These are phyloP conservation scores for Nesogale talazaci DNA, from an alignment of 2,113 vertebrate genomes.

Conservation along the genomic window DNA sequence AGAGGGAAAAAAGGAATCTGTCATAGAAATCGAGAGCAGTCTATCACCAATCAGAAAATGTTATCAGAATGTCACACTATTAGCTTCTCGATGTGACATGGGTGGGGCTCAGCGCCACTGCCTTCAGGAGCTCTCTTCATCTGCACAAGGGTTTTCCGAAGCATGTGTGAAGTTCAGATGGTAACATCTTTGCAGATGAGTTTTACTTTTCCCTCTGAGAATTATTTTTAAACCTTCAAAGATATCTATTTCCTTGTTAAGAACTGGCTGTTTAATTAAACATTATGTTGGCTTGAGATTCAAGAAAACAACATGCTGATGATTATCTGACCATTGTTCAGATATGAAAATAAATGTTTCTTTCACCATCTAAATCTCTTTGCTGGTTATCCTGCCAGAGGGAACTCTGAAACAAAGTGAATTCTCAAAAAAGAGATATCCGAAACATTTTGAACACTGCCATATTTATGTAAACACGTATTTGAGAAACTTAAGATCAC, in stretches of 20 bases:
- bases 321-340: neutral
- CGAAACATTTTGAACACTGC: neutral
- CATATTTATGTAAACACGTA: neutral
- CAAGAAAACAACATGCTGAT: neutral
- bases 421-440: slow-evolving; percentile 7
- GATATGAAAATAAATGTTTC: neutral
- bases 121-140: neutral
- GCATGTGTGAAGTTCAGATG: neutral
- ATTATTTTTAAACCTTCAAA: neutral
- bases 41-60: no score
- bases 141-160: neutral
- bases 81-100: neutral
- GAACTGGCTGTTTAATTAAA: neutral
- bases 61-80: neutral
- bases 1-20: neutral
- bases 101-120: neutral
- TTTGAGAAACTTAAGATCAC: neutral
- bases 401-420: neutral
- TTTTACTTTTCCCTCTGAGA: neutral
- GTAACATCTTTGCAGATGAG: neutral
- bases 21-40: neutral
- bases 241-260: neutral
- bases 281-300: neutral
- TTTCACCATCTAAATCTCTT: neutral
- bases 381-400: neutral